Evolutionary conservation across 2,888 invertebrate genomes (phyloP).

Genomic region (Cloeon dipterum): DNA sequence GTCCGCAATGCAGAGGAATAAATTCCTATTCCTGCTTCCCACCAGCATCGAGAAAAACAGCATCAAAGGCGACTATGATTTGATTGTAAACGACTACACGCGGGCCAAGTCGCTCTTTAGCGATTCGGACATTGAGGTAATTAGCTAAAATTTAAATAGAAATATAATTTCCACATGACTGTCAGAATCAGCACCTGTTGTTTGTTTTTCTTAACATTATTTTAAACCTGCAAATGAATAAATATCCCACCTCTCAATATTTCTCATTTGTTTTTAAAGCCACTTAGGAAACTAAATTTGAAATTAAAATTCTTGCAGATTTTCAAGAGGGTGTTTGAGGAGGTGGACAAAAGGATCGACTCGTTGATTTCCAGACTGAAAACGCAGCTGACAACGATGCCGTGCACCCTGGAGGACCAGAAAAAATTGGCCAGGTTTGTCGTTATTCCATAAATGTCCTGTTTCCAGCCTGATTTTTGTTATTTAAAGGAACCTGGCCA

Average conservation of each 20-base stretch:
- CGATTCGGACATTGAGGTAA: slow-evolving; percentile 66
- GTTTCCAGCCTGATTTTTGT: background rate
- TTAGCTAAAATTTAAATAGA: slow-evolving; percentile 12
- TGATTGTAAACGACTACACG: slow-evolving; percentile 93
- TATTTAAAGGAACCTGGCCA: slow-evolving; percentile 31
- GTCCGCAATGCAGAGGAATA: slow-evolving; percentile 76
- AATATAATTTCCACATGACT: slow-evolving; percentile 8
- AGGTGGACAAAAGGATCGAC: slow-evolving; percentile 74
- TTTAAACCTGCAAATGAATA: no score
- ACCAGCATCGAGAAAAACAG: slow-evolving; percentile 86
- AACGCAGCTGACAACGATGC: slow-evolving; percentile 58
- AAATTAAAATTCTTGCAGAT: no score
- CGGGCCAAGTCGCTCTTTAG: slow-evolving; percentile 89
- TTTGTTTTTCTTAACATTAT: no score
- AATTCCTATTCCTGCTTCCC: slow-evolving; percentile 88
- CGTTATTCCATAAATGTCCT: no score
- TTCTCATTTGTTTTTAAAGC: no score
- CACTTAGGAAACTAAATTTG: no score
- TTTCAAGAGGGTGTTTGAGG: slow-evolving; percentile 67
- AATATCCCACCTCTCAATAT: no score
- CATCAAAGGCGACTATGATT: slow-evolving; percentile 82
- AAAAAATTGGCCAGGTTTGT: slow-evolving; percentile 65
- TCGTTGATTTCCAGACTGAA: slow-evolving; percentile 59
- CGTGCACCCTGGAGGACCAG: slow-evolving; percentile 81
- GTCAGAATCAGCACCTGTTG: no score